Conservation (phyloP, 2,797 vertebrate genomes). For the Micrastur ruficollis region DNA sequence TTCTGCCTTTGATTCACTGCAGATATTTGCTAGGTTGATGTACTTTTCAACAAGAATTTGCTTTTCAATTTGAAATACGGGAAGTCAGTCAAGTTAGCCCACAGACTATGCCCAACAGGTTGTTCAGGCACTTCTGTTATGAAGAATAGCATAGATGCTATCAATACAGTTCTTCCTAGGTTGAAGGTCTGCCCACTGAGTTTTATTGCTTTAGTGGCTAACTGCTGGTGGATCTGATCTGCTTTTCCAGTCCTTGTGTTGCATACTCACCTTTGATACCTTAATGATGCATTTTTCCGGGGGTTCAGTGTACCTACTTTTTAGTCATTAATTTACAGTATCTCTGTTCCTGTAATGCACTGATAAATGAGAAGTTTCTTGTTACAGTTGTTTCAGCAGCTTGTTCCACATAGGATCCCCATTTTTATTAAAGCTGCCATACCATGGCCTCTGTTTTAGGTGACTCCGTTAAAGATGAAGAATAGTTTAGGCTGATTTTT, state of each 20-base stretch:
- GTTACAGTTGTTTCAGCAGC: neutral
- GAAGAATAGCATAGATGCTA: neutral
- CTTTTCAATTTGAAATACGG: neutral
- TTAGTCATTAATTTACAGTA: neutral
- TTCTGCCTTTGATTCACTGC: neutral
- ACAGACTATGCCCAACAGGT: fast-evolving
- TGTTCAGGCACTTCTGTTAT: neutral
- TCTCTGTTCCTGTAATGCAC: neutral
- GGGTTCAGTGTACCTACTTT: neutral
- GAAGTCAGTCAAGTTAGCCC: neutral
- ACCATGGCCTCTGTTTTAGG: neutral
- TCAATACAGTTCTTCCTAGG: neutral
- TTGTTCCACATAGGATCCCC: neutral
- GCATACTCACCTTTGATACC: neutral
- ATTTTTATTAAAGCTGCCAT: neutral
- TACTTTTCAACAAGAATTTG: neutral
- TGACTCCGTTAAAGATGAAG: neutral
- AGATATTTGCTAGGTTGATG: neutral
- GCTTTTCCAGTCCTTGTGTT: neutral
- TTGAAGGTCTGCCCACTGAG: neutral
- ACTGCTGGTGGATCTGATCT: neutral
- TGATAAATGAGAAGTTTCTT: neutral
- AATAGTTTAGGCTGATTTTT: neutral
- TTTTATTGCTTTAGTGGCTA: neutral
- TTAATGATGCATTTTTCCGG: neutral